These are phyloP conservation scores for Coluber constrictor DNA, from an alignment of 2,797 vertebrate species.

Conservation along the genomic window DNA sequence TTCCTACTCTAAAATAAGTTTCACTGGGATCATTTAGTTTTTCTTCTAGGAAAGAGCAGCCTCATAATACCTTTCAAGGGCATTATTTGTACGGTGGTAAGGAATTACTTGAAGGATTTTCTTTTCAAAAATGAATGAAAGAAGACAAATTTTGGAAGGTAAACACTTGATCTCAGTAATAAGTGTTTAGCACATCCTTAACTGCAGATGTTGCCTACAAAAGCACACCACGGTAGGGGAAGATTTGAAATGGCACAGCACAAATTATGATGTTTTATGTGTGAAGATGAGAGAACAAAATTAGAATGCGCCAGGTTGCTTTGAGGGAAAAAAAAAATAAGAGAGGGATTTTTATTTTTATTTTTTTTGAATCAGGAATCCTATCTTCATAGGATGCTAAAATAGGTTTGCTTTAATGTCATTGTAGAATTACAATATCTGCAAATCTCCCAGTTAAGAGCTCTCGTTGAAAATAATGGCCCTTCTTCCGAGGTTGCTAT, in stretches of 20 bases:
- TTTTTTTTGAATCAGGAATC: slow-evolving; percentile 35
- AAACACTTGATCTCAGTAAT: not conserved
- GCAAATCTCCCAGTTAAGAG: slow-evolving; percentile 9
- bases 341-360: not conserved
- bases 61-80: not conserved
- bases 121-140: not conserved
- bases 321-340: not conserved
- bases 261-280: not conserved
- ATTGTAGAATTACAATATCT: not conserved
- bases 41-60: not conserved
- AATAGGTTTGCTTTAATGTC: slow-evolving; percentile 2
- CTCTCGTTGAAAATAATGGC: slow-evolving; percentile 24
- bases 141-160: not conserved
- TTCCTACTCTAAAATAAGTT: not conserved
- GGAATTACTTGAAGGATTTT: not conserved
- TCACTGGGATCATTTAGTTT: not conserved
- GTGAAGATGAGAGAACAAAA: not conserved
- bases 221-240: not conserved
- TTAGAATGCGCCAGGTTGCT: not conserved
- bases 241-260: not conserved
- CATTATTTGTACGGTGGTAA: not conserved
- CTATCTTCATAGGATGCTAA: slow-evolving; percentile 13
- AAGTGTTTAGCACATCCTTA: slow-evolving; percentile 17
- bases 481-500: slow-evolving; percentile 22
- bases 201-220: slow-evolving; percentile 13